Evolutionary conservation across 2,888 invertebrate species (phyloP).

Genomic region (Ligdia adustata): DNA sequence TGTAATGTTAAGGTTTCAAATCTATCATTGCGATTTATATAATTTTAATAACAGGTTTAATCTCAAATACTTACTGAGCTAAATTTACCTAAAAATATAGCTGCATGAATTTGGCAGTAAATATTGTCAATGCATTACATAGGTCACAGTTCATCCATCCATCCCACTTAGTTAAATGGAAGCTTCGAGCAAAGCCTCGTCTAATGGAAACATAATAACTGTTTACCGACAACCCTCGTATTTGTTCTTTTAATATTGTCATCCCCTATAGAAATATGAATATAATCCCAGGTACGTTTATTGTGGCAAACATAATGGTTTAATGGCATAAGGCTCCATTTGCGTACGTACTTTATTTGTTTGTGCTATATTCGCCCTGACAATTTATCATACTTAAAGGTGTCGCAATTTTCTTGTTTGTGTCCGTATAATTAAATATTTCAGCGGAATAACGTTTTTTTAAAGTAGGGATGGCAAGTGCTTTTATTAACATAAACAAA

Average conservation of each 20-base stretch:
- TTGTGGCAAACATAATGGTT: constrained; percentile 27
- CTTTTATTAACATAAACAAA: no score
- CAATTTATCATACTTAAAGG: constrained; percentile 23
- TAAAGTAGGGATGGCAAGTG: no score
- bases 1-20: no score
- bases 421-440: constrained; percentile 17
- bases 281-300: constrained; percentile 30
- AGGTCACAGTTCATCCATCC: constrained; percentile 35
- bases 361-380: constrained; percentile 7
- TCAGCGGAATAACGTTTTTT: constrained; percentile 6
- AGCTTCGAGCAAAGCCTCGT: constrained; percentile 32
- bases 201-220: constrained; percentile 66
- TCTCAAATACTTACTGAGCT: no score
- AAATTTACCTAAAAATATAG: no score
- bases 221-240: constrained; percentile 46
- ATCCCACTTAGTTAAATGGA: constrained; percentile 39
- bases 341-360: constrained; percentile 16
- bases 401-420: constrained; percentile 19
- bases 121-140: neutral
- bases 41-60: no score
- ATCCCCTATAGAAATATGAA: constrained; percentile 32
- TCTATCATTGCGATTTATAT: no score
- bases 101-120: neutral
- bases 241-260: constrained; percentile 42
- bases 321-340: constrained; percentile 27